phyloP scores from a whole-genome alignment of 1,140 invertebrate species.

The Pseudomyrmex flavicornis region DNA sequence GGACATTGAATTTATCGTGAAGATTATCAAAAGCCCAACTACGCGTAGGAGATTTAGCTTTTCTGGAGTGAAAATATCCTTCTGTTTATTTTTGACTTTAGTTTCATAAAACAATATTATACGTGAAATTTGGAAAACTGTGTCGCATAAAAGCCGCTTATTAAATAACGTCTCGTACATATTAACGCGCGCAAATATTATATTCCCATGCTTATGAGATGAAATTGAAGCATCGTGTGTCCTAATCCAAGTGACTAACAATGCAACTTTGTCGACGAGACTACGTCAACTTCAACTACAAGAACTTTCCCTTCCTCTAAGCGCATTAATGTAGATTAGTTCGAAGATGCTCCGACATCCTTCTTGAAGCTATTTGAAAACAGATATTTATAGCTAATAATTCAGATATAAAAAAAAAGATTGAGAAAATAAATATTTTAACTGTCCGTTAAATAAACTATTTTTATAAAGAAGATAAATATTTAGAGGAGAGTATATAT shows the following conservation, averaged over 20 bases:
- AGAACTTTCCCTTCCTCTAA: constrained; percentile 54
- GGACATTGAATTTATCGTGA: constrained; percentile 64
- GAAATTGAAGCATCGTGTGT: constrained; percentile 46
- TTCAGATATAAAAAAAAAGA: too few species aligned
- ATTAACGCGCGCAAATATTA: constrained; percentile 15
- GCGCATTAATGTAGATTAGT: constrained; percentile 69
- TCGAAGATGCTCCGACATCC: constrained; percentile 56
- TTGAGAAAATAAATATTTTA: too few species aligned
- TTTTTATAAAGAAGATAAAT: too few species aligned
- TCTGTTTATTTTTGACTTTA: neutral
- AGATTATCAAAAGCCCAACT: constrained; percentile 45
- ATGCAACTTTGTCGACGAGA: constrained; percentile 57
- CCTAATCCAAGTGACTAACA: constrained; percentile 29
- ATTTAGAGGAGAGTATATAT: neutral
- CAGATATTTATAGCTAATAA: neutral
- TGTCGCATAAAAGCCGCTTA: neutral
- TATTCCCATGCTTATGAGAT: neutral
- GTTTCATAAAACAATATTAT: neutral
- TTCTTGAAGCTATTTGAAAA: constrained; percentile 40
- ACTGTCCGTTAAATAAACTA: too few species aligned
- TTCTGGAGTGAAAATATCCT: constrained; percentile 28
- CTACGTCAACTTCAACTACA: constrained; percentile 49
- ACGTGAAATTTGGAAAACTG: neutral
- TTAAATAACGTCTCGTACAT: neutral
- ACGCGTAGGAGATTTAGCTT: constrained; percentile 30